Base-by-base conservation (phyloP, 2,888 invertebrate species). In the Lycia hirtaria region DNA sequence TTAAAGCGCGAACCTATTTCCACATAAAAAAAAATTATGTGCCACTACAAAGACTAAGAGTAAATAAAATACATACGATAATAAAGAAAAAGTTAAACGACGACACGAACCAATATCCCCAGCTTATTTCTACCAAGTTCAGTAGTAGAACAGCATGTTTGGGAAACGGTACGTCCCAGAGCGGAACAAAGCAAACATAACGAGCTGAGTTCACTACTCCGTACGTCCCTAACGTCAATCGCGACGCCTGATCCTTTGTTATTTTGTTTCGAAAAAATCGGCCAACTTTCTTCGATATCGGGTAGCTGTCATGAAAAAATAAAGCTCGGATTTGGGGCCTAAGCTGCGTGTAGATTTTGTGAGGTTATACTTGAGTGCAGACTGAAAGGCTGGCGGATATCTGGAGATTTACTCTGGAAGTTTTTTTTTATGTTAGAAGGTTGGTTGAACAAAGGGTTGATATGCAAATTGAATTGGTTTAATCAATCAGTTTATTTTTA, bases 221-320 rank as follows among this genome's bases (percentile, higher is more conserved):
- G n/a, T n/a, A n/a, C n/a, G 51, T 63, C 62, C 62, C 59, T 47
- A 43, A 57, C 56, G 61, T 61, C 62, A 63, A 67, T 64, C 51
- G 55, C 43, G 60, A 62, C 44, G 44, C 50, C 49, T 57, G 60
- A 64, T 67, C 62, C 62, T 58, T 63, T 62, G 61, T 66, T 66
- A 58, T 66, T 64, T 62, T 51, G 40, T 52, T 41, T 43, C 45
- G 17, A 58, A 67, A 64, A 62, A 61, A 61, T 49, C 62, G 50
- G 54, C 58, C 56, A 64, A 64, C 56, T 67, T 65, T 67, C 41
- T 15, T 44, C 50, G 17, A 28, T 47, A 62, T 56, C 53, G 56
- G 55, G 60, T 65, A 22, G 56, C 53, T 49, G 60, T 64, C 60
- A 62, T 62, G 56, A 64, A 65, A 56, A 65, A 47, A 60, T 62